Conservation (phyloP, 2,888 invertebrate species). For the Euzophera pinguis region DNA sequence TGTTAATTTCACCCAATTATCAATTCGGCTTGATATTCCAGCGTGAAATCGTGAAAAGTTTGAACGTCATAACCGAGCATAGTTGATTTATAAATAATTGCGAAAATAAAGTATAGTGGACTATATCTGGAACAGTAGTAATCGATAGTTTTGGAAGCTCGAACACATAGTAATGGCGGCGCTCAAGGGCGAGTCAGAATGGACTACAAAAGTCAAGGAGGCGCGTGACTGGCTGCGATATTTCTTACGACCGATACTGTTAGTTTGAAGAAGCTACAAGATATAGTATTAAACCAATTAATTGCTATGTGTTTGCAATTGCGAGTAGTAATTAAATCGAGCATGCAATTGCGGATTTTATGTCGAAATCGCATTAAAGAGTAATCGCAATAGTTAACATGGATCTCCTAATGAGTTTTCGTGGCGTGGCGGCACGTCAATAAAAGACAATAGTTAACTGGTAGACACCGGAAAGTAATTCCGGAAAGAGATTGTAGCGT, state of each 20-base stretch:
- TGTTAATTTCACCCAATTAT: slow-evolving; percentile 64
- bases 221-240: slow-evolving; percentile 41
- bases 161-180: slow-evolving; percentile 35
- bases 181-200: slow-evolving; percentile 39
- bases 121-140: slow-evolving; percentile 23
- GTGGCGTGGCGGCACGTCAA: too few relatives aligned
- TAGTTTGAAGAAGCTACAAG: slow-evolving; percentile 15
- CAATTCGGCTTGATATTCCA: slow-evolving; percentile 48
- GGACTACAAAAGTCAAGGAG: slow-evolving; percentile 32
- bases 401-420: too few relatives aligned
- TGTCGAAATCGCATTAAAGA: not conserved
- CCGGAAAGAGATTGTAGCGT: too few relatives aligned
- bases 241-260: slow-evolving; percentile 33
- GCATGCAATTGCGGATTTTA: slow-evolving; percentile 1
- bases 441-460: too few relatives aligned
- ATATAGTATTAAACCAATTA: slow-evolving; percentile 1
- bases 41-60: slow-evolving; percentile 35
- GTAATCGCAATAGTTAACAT: too few relatives aligned
- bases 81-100: slow-evolving; percentile 3
- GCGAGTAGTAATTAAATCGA: not conserved
- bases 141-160: slow-evolving; percentile 46
- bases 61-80: not conserved
- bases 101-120: not conserved
- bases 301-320: slow-evolving; percentile 6
- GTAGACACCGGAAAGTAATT: too few relatives aligned